Base-by-base conservation (phyloP, 2,113 vertebrate genomes). In the Castor canadensis region DNA sequence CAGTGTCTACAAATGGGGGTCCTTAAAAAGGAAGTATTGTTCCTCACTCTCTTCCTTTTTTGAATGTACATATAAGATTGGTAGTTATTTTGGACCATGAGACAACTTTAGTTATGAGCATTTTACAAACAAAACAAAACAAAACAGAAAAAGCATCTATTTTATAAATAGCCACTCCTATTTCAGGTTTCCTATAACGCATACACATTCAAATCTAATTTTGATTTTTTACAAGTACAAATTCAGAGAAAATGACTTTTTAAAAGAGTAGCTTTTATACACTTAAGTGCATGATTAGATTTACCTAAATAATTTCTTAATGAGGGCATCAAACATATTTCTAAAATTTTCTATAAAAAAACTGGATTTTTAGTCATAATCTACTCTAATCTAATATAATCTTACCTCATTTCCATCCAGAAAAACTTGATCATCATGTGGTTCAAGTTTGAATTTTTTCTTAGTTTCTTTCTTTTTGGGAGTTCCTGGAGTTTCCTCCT, bases 401-500 rank as follows among this genome's bases (percentile, higher is more conserved):
- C 98, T 95, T 87, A 99, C 99, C 99, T 99, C 99, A 96, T 99
- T 99, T 95, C 99, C 99, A 97, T 99, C 99, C 95, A 99, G 95
- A 97, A 99, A 99, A 97, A 99, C 97, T 97, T 99, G 99, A 95
- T 99, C 99, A 93, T 99, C 99, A 9, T 99, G 99, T 95, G 99
- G 99, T 98, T 99, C 99, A 97, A 99, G 98, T 97, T 99, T 99
- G 98, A 99, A 99, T 98, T 99, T 99, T 98, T 99, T 99, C 98
- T 99, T 99, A n/a, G 98, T 99, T 95, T 99, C 99, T 87, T 99
- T 99, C 98, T 99, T 99, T 98, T 99, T 99, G 26, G 99, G 99
- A 66, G 99, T 99, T 94, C 99, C 99, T 76, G 99, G 99, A 89
- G 98, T 98, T 85, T 99, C 99, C 87, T 99, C 99, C 99, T 99